Base-by-base conservation (phyloP, 2,797 vertebrate genomes). In the Pangasius sanitwongsei region DNA sequence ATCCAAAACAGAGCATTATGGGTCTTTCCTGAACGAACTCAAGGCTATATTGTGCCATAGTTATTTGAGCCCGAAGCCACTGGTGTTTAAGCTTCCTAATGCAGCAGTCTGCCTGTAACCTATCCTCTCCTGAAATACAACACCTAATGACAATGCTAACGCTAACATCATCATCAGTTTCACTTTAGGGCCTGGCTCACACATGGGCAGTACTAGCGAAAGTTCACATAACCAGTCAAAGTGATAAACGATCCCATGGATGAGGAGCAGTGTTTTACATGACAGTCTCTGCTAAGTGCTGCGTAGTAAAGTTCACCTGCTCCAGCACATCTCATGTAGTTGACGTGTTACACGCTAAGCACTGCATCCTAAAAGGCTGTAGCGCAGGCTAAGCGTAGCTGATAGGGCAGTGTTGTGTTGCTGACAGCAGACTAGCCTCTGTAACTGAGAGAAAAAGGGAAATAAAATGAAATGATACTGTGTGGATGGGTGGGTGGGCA, bases 51-150 rank as follows among this genome's bases (percentile, higher is more conserved):
- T 88, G 50, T 80, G 50, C 25, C 18, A 18, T 57, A 11, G 83
- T 67, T 50, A 86, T 86, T 59, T 31, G 83, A 86, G 37, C 69
- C 65, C 44, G 5, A 65, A 74, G 28, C 69, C 81, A 23, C 80
- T 53, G 34, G 65, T 41, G 78, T 83, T 83, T 74, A 41, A 85
- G 59, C 53, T 48, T 70, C 67, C 78, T 65, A 84, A 65, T 72
- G 55, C 83, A 88, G 87, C 59, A 78, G 16, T 23, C 44, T 65
- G 34, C 28, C 83, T 69, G 83, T 78, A 85, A 88, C 15, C 28
- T 50, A 85, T 57, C 59, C 83, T 85, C 41, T 53, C 53, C 55
- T 72, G 88, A 80, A 86, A 89, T 57, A 16, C 31, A 67, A 89
- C 53, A 89, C 83, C 84, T 34, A 53, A 48, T 50, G 67, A 28